Evolutionary conservation across 2,113 vertebrate species (phyloP).

Genomic region (Festucalex cinctus): DNA sequence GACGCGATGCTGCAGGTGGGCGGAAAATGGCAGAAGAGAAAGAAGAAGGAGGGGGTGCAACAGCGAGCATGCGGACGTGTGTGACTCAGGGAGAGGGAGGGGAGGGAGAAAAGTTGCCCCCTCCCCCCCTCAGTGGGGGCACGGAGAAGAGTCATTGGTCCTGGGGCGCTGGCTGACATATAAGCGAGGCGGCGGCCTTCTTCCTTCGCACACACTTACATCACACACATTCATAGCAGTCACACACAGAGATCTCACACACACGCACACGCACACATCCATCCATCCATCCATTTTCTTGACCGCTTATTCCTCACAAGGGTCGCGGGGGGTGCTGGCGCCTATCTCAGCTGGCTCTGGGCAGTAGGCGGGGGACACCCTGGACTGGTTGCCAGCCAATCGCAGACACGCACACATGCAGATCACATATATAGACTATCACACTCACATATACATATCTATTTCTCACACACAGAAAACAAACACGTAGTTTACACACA

Average conservation of each 20-base stretch:
- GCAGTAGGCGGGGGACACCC: too few relatives aligned
- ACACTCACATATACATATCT: conserved; percentile 1
- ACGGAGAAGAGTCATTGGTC: conserved; percentile 54
- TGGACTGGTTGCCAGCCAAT: too few relatives aligned
- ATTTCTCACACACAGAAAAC: not conserved
- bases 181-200: conserved; percentile 41
- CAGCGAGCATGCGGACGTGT: not conserved
- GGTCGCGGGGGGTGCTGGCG: too few relatives aligned
- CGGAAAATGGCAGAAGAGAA: conserved; percentile 25
- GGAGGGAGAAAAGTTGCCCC: conserved; percentile 40
- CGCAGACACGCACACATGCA: conserved; percentile 17
- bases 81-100: conserved; percentile 22
- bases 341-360: too few relatives aligned
- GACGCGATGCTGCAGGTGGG: conserved; percentile 30
- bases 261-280: conserved; percentile 13
- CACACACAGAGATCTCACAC: not conserved
- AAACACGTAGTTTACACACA: conserved; percentile 8
- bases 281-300: too few relatives aligned
- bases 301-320: too few relatives aligned
- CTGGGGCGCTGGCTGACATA: conserved; percentile 59
- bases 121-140: conserved; percentile 42
- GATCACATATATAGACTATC: conserved; percentile 18
- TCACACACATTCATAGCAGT: conserved; percentile 8
- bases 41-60: conserved; percentile 29
- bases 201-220: conserved; percentile 45